A percentile compares a stretch with the other conserved stretches of the same genome.
Conservation (phyloP, 2,797 vertebrate species). For the Pristis pectinata region DNA sequence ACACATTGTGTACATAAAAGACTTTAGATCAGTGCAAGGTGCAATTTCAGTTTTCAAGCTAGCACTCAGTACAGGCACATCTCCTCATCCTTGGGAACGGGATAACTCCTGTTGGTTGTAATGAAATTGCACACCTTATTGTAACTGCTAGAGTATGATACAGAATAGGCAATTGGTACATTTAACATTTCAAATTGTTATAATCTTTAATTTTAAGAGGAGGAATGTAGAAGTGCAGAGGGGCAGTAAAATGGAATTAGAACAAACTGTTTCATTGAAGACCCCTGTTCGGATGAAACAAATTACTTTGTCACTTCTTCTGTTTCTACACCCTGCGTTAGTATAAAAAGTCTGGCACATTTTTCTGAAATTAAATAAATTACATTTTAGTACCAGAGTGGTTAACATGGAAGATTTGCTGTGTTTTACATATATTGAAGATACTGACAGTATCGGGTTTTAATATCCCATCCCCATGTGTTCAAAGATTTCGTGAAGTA, state of each 20-base stretch:
- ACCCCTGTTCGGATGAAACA: neutral
- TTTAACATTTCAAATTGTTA: neutral
- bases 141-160: neutral
- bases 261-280: neutral
- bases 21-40: neutral
- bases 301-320: neutral
- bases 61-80: neutral
- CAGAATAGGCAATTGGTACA: neutral
- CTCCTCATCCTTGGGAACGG: neutral
- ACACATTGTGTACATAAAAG: constrained; percentile 13
- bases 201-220: neutral
- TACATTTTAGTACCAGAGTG: neutral
- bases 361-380: neutral
- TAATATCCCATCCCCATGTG: too few species aligned
- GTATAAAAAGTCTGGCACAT: neutral
- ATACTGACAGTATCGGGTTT: neutral
- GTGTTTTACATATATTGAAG: neutral
- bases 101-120: neutral
- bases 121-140: neutral
- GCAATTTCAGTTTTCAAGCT: neutral
- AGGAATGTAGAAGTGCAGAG: neutral
- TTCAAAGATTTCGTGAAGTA: too few species aligned
- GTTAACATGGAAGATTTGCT: neutral
- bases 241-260: neutral
- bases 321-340: neutral